These are phyloP conservation scores for Xiphophorus couchianus DNA, from an alignment of 2,113 vertebrate species.

Conservation along the genomic window DNA sequence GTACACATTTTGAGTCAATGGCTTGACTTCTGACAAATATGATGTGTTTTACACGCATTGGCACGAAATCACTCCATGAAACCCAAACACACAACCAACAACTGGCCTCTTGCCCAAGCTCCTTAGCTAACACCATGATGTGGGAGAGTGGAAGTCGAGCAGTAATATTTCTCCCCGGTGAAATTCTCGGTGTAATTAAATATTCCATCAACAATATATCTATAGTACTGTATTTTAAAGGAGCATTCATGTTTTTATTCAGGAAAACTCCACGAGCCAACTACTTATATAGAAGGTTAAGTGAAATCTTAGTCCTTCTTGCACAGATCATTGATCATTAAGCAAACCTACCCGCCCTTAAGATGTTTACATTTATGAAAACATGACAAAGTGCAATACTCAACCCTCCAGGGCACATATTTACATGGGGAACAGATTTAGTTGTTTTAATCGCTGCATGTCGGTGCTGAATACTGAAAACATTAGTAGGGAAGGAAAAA, in stretches of 20 bases:
- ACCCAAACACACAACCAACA: conserved; percentile 53
- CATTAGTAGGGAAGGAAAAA: neutral
- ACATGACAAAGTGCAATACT: conserved; percentile 63
- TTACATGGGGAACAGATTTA: conserved; percentile 14
- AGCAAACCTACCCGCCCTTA: conserved; percentile 5
- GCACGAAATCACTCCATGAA: conserved; percentile 58
- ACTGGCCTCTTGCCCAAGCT: conserved; percentile 31
- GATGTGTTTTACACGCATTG: neutral
- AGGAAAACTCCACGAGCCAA: conserved; percentile 5
- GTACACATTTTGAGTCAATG: neutral
- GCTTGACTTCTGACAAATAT: neutral
- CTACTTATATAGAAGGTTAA: conserved; percentile 21
- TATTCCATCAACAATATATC: neutral
- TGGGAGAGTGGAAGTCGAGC: neutral
- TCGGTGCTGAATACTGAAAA: neutral
- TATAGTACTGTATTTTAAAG: conserved; percentile 24
- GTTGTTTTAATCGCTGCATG: conserved; percentile 21
- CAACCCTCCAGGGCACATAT: conserved; percentile 23
- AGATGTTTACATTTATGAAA: conserved; percentile 51
- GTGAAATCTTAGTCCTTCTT: conserved; percentile 21
- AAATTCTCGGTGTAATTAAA: conserved; percentile 8
- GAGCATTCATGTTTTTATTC: neutral
- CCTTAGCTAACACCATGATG: neutral
- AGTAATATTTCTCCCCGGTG: neutral
- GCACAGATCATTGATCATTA: conserved; percentile 17